phyloP scores from a whole-genome alignment of 2,888 invertebrate genomes.

The Mesorhabditis spiculigera region DNA sequence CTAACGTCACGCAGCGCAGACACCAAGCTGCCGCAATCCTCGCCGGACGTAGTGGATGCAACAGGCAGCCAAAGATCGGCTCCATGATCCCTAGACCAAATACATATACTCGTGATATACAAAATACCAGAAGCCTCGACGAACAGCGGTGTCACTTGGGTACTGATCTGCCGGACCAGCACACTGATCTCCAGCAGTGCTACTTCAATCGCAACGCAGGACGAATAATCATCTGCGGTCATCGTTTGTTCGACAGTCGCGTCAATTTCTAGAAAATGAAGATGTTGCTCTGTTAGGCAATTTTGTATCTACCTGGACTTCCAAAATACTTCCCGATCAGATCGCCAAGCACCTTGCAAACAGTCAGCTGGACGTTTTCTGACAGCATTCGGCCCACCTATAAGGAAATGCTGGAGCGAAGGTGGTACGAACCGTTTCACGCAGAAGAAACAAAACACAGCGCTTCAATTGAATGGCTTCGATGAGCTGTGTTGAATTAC shows the following conservation, averaged over 20 bases:
- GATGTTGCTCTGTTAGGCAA: no score
- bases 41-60: conserved; percentile 90
- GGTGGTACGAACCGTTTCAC: conserved; percentile 16
- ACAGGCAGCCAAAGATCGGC: conserved; percentile 77
- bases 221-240: conserved; percentile 26
- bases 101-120: background rate
- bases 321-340: conserved; percentile 83
- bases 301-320: no score
- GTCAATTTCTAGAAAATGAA: background rate
- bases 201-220: conserved; percentile 64
- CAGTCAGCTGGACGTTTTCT: conserved; percentile 88
- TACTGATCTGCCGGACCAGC: conserved; percentile 84
- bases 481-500: conserved; percentile 32
- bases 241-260: conserved; percentile 22
- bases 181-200: conserved; percentile 89
- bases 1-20: conserved; percentile 74
- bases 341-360: conserved; percentile 86
- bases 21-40: conserved; percentile 86
- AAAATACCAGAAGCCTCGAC: conserved; percentile 72
- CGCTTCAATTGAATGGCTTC: conserved; percentile 96
- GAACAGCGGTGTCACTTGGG: conserved; percentile 84
- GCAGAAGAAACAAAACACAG: conserved; percentile 80
- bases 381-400: conserved; percentile 83
- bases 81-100: conserved; percentile 69
- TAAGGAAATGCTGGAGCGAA: background rate